A percentile compares a stretch with the other conserved stretches of the same genome.
Evolutionary conservation across 2,888 invertebrate genomes (phyloP).

Genomic region (Epinotia nisella): DNA sequence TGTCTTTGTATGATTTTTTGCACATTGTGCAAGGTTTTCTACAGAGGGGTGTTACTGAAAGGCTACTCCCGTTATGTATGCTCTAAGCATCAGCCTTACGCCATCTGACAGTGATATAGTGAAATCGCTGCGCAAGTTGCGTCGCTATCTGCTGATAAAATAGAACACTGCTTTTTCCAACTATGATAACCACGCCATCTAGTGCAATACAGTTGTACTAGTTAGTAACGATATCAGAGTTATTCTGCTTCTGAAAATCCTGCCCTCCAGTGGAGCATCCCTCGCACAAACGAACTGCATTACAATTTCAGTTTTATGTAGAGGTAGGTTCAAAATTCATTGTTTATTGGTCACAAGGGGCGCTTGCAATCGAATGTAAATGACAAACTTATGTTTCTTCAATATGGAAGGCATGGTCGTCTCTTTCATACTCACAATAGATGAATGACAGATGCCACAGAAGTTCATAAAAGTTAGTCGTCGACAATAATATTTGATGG

Average conservation of each 20-base stretch:
- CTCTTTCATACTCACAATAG: neutral
- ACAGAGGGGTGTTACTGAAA: too few relatives aligned
- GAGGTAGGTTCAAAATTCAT: neutral
- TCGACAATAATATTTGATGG: neutral
- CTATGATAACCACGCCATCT: conserved; percentile 1
- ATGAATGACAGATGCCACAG: neutral
- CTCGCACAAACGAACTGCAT: neutral
- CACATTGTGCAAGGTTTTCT: too few relatives aligned
- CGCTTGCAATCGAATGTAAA: neutral
- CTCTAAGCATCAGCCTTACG: neutral
- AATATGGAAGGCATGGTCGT: neutral
- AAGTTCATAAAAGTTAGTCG: neutral
- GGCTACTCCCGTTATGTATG: too few relatives aligned
- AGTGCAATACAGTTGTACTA: neutral
- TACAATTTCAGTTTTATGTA: neutral
- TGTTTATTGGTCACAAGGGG: too few relatives aligned
- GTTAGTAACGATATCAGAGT: neutral
- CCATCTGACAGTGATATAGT: neutral
- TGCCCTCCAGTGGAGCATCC: neutral
- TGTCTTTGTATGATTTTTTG: too few relatives aligned
- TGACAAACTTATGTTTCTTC: neutral
- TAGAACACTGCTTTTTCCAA: neutral
- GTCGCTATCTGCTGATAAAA: neutral
- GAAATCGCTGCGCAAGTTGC: too few relatives aligned
- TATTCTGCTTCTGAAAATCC: neutral